These are phyloP conservation scores for Drosophila kuntzei DNA, from an alignment of 2,888 invertebrate genomes.

Conservation along the genomic window DNA sequence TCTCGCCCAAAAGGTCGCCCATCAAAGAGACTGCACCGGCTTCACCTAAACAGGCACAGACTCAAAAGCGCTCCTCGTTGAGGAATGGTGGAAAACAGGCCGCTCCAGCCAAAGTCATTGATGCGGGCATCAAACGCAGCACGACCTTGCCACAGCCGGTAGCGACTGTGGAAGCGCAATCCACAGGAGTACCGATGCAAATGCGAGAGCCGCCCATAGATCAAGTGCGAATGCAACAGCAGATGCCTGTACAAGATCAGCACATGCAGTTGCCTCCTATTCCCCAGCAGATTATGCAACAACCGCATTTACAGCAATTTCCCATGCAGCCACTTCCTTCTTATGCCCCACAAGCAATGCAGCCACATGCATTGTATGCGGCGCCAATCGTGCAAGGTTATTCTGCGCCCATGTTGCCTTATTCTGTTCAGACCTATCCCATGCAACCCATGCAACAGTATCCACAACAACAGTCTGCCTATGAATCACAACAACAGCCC, in stretches of 20 bases:
- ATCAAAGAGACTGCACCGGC: conserved; percentile 2
- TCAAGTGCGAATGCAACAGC: conserved; percentile 9
- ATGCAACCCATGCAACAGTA: conserved; percentile 27
- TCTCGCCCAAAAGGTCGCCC: conserved; percentile 4
- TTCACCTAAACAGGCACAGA: conserved; percentile 3
- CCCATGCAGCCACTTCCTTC: conserved; percentile 18
- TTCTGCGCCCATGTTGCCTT: conserved; percentile 31
- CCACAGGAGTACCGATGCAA: neutral
- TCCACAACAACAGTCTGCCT: conserved; percentile 9
- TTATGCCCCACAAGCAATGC: conserved; percentile 28
- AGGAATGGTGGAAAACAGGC: conserved; percentile 8
- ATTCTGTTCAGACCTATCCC: conserved; percentile 35
- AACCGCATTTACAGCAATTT: conserved; percentile 3
- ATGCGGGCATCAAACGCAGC: conserved; percentile 42
- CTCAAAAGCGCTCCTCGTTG: conserved; percentile 18
- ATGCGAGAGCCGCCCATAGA: conserved; percentile 16
- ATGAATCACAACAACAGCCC: conserved; percentile 1
- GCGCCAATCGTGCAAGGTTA: conserved; percentile 12
- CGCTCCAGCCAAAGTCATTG: conserved; percentile 49
- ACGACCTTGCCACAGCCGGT: neutral
- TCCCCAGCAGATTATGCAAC: conserved; percentile 4
- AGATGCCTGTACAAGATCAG: conserved; percentile 14
- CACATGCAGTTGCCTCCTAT: conserved; percentile 5
- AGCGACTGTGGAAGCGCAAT: neutral
- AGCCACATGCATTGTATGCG: conserved; percentile 16